Evolutionary conservation across 2,113 vertebrate genomes (phyloP).

Genomic region (Cricetomys ansorgei): DNA sequence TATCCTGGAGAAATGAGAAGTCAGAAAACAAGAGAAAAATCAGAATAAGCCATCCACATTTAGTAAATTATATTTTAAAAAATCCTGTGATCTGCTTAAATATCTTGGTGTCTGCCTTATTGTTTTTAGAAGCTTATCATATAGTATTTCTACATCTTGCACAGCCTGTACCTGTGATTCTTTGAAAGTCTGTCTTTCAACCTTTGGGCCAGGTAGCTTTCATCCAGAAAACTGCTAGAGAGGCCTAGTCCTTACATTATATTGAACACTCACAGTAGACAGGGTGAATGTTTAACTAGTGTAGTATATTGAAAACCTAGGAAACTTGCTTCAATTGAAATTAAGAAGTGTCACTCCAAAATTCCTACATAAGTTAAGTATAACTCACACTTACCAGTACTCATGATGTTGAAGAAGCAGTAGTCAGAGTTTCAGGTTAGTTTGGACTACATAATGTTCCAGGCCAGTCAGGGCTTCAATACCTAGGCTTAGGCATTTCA

Average conservation of each 20-base stretch:
- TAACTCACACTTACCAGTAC: neutral
- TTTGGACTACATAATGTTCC: neutral
- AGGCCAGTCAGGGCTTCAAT: neutral
- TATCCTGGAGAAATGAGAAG: neutral
- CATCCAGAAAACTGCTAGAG: neutral
- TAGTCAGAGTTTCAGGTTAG: neutral
- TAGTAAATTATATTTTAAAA: neutral
- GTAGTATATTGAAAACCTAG: neutral
- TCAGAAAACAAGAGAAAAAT: neutral
- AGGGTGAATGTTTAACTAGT: neutral
- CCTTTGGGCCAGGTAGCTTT: neutral
- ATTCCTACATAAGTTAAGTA: neutral
- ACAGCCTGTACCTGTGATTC: neutral
- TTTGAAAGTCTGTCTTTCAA: neutral
- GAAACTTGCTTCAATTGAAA: neutral
- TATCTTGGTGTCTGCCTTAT: neutral
- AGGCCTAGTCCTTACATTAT: neutral
- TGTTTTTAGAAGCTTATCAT: neutral
- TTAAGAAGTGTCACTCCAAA: neutral
- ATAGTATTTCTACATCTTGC: neutral
- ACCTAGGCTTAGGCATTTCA: neutral
- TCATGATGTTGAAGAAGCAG: neutral
- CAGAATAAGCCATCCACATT: neutral
- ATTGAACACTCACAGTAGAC: neutral
- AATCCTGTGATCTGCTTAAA: neutral